Evolutionary conservation across 2,113 vertebrate species (phyloP), one percentile per base, ranked within the genome.

Genomic region (Megalops atlanticus): DNA sequence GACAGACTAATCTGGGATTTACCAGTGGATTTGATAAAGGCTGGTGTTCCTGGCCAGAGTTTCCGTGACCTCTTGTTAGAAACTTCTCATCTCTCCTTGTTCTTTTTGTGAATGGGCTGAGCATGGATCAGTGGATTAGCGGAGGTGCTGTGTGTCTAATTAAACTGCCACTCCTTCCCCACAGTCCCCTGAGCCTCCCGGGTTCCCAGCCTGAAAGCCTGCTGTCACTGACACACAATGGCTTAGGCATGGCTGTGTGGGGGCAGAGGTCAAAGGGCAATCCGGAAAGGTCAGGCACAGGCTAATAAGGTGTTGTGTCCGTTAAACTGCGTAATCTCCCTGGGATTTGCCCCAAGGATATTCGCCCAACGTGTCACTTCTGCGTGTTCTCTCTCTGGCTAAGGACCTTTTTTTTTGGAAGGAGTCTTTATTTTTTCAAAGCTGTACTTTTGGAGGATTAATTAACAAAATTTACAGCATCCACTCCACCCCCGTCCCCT

Each of bases 101-200:
- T 87, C 83, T 86, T 89, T 88, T 90, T 80, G 82, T 89, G 80
- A 90, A 89, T 87, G 74, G 84, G 69, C 80, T 70, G 43, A 84
- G 88, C 89, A 86, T 91, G 89, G 89, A 92, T 93, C 91, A 90
- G 86, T 91, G 89, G 89, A 92, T 93, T 92, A 90, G 86, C 82
- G 87, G 85, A 87, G 87, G 81, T 91, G 84, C 87, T 84, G 81
- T 84, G 84, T 87, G 85, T 89, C 88, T 89, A 92, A 93, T 93
- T 91, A 93, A 92, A 92, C 87, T 89, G 84, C 38, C 27, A 73
- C 78, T 85, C 84, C 84, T 87, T 82, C 83, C 82, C 54, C 52
- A 80, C 82, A 80, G 70, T 58, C 80, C 81, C 78, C 4, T 6
- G 77, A 24, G 31, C 35, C 41, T 8, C 40, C 7, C 27, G 40